These are phyloP conservation scores for Uromys caudimaculatus DNA, from an alignment of 2,797 vertebrate species.

Conservation along the genomic window DNA sequence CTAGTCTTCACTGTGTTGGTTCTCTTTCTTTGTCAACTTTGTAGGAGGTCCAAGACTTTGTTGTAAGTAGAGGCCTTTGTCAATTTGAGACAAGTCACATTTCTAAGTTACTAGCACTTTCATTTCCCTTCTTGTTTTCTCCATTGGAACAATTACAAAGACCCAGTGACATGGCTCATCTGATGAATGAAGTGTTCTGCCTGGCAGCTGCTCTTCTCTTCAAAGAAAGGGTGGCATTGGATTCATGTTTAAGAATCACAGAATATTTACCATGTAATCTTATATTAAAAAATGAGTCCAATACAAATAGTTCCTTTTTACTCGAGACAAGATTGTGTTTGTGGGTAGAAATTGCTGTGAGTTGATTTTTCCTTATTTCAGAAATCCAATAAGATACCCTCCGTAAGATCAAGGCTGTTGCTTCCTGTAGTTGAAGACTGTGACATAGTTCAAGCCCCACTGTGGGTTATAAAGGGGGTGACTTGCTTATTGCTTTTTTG, in stretches of 20 bases:
- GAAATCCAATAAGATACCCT: neutral
- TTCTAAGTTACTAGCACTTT: neutral
- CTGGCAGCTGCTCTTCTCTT: neutral
- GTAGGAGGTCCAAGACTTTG: neutral
- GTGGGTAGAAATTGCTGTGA: neutral
- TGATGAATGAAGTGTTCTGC: neutral
- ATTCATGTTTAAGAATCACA: neutral
- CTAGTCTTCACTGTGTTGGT: neutral
- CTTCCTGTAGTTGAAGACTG: neutral
- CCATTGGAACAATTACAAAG: neutral
- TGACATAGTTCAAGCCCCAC: neutral
- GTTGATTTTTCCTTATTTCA: neutral
- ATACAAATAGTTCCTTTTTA: neutral
- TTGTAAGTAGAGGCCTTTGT: neutral
- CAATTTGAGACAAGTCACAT: neutral
- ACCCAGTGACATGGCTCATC: neutral
- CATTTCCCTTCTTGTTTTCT: neutral
- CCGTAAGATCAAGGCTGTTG: neutral
- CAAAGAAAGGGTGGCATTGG: neutral
- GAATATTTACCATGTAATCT: neutral
- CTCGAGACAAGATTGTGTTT: neutral
- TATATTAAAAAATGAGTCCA: neutral
- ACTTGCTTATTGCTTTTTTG: neutral
- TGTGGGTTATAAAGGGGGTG: neutral
- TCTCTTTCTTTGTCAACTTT: neutral